A percentile compares a stretch with the other conserved stretches of the same genome.
Conservation (phyloP, 1,140 invertebrate genomes). For the Drosophila tsacasi region DNA sequence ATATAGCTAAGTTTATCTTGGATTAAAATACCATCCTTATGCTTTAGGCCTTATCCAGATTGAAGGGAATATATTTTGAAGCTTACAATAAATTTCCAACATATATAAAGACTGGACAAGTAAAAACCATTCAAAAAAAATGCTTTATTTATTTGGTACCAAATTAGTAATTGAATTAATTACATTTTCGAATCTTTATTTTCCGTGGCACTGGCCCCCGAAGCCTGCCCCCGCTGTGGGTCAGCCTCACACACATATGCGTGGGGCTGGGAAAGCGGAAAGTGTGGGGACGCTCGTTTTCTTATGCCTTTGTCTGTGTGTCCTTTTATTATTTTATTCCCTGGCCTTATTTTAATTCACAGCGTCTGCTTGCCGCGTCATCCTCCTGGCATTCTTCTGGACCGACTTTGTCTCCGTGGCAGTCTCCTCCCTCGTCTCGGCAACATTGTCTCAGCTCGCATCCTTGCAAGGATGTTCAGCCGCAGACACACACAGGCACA, state of each 20-base stretch:
- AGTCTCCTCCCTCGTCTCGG: conserved; percentile 38
- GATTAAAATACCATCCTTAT: background rate
- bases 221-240: conserved; percentile 53
- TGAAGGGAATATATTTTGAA: background rate
- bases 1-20: background rate
- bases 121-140: background rate
- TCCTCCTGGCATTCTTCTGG: conserved; percentile 55
- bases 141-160: background rate
- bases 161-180: background rate
- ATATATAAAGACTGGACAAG: background rate
- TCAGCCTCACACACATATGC: conserved; percentile 53
- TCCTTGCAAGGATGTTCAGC: conserved; percentile 67
- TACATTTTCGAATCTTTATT: conserved; percentile 8
- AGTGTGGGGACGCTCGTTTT: conserved; percentile 57
- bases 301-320: conserved; percentile 81
- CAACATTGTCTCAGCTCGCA: conserved; percentile 74
- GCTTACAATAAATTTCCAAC: background rate
- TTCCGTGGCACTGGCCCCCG: conserved; percentile 6
- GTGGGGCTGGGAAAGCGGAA: background rate
- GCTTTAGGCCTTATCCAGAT: background rate
- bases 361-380: conserved; percentile 79
- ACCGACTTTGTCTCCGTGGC: conserved; percentile 54
- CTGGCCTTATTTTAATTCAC: conserved; percentile 83
- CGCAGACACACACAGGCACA: conserved; percentile 15
- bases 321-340: conserved; percentile 83